phyloP scores from a whole-genome alignment of 2,113 vertebrate genomes.

The Cebidichthys violaceus region DNA sequence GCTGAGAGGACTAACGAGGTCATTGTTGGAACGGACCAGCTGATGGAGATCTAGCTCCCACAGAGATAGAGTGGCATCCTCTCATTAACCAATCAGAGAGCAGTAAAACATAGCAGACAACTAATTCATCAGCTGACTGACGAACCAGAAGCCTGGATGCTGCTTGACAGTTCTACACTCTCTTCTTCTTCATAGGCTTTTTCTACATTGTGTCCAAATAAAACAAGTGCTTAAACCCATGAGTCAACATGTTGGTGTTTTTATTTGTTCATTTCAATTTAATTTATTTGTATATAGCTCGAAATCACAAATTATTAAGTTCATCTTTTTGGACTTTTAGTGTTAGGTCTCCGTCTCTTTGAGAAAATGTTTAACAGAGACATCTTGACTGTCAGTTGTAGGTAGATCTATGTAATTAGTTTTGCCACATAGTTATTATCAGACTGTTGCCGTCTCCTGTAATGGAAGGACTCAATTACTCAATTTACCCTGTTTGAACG shows the following conservation, averaged over 20 bases:
- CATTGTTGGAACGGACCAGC: slow-evolving; percentile 95
- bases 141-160: slow-evolving; percentile 37
- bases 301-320: background rate
- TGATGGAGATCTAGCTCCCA: slow-evolving; percentile 95
- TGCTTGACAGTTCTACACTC: background rate
- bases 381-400: background rate
- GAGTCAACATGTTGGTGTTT: slow-evolving; percentile 1
- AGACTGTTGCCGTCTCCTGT: slow-evolving; percentile 40
- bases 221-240: slow-evolving; percentile 75
- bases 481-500: slow-evolving; percentile 25
- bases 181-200: slow-evolving; percentile 30
- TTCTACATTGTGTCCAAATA: slow-evolving; percentile 79
- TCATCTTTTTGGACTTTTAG: background rate
- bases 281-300: background rate
- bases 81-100: slow-evolving; percentile 44
- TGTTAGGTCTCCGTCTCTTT: background rate
- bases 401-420: slow-evolving; percentile 30
- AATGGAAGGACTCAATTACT: slow-evolving; percentile 50
- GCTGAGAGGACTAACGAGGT: slow-evolving; percentile 96
- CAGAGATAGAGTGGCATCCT: slow-evolving; percentile 1
- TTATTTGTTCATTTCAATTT: background rate
- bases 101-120: slow-evolving; percentile 28
- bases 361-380: background rate
- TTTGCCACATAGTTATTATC: slow-evolving; percentile 41
- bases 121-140: slow-evolving; percentile 26